These are phyloP conservation scores for Cabera pusaria DNA, from an alignment of 2,888 invertebrate genomes.

Conservation along the genomic window DNA sequence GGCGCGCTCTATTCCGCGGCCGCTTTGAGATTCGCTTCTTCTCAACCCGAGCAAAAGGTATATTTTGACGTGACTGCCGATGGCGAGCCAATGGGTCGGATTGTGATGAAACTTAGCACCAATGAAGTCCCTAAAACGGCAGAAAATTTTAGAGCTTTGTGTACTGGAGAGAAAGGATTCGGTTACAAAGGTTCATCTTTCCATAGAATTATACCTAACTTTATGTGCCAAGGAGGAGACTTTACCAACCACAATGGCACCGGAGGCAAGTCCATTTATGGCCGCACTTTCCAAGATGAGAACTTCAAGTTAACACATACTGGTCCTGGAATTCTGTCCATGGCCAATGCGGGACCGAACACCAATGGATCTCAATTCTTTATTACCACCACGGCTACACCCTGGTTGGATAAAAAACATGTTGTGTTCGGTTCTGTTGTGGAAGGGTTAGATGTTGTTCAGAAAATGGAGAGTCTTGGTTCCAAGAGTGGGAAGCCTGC, in stretches of 20 bases:
- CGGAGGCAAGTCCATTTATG: slow-evolving; percentile 98
- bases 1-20: slow-evolving; percentile 72
- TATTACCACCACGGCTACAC: slow-evolving; percentile 95
- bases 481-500: slow-evolving; percentile 93
- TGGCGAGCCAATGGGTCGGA: slow-evolving; percentile 90
- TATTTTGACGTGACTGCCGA: slow-evolving; percentile 96
- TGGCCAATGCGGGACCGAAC: slow-evolving; percentile 98
- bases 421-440: slow-evolving; percentile 97
- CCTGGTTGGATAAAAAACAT: slow-evolving; percentile 97
- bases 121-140: slow-evolving; percentile 97
- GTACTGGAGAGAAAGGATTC: slow-evolving; percentile 84
- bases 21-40: slow-evolving; percentile 65
- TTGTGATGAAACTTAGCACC: slow-evolving; percentile 93
- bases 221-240: slow-evolving; percentile 98
- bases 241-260: slow-evolving; percentile 97
- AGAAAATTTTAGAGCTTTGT: slow-evolving; percentile 97
- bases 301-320: slow-evolving; percentile 97
- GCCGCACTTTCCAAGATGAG: slow-evolving; percentile 96
- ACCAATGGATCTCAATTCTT: slow-evolving; percentile 99
- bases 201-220: slow-evolving; percentile 95
- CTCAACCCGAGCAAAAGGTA: slow-evolving; percentile 80
- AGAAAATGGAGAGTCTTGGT: slow-evolving; percentile 92
- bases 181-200: slow-evolving; percentile 96
- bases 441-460: slow-evolving; percentile 96
- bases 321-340: slow-evolving; percentile 94